phyloP scores from a whole-genome alignment of 1,140 invertebrate genomes.

The Laupala kohalensis region DNA sequence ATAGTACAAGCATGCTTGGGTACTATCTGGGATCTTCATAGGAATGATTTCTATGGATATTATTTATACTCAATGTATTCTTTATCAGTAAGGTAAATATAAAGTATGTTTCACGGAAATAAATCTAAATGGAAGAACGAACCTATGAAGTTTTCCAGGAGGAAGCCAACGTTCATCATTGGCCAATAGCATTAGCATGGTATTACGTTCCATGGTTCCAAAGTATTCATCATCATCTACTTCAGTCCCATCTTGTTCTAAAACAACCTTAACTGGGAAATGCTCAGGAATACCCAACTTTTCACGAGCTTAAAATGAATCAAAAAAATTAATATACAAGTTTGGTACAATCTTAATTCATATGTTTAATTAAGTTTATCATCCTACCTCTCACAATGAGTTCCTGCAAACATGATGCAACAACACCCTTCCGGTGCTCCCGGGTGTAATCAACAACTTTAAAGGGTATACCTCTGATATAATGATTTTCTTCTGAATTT shows the following conservation, averaged over 20 bases:
- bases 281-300: constrained; percentile 38
- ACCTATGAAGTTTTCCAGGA: constrained; percentile 13
- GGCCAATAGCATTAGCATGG: constrained; percentile 62
- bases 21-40: no score
- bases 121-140: background rate
- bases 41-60: no score
- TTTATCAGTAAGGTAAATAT: background rate
- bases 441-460: constrained; percentile 11
- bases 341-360: background rate
- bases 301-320: constrained; percentile 27
- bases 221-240: constrained; percentile 82
- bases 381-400: constrained; percentile 10
- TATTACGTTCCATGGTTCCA: constrained; percentile 66
- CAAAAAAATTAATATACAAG: no score
- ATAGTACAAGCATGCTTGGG: no score
- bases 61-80: no score
- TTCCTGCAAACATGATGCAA: constrained; percentile 8
- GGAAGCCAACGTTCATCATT: constrained; percentile 56
- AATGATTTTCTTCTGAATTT: constrained; percentile 1
- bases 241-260: constrained; percentile 75
- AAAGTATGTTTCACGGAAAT: background rate
- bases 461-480: constrained; percentile 6
- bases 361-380: background rate
- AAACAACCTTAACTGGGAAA: constrained; percentile 53
- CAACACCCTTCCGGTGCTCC: constrained; percentile 10